Base-by-base conservation (phyloP, 1,140 invertebrate genomes). In the Coboldia fuscipes region DNA sequence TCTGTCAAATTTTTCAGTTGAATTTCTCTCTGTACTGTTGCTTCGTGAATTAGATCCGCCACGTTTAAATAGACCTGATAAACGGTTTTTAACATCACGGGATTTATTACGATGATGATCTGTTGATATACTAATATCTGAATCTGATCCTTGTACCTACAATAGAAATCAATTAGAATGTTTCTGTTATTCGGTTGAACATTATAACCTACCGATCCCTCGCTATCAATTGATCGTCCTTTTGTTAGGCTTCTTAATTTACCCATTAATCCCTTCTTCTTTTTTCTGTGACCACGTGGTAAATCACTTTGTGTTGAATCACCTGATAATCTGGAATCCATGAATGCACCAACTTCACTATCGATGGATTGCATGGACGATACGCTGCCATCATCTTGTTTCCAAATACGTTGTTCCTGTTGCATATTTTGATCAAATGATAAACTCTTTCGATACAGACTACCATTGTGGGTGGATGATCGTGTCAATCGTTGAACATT, bases 171-270 rank as follows among this genome's bases (percentile, higher is more conserved):
- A 23, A 34, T 8, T 21, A 29, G 5, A 29, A 18, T 12, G 8
- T 12, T 17, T 38, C 16, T 16, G 8, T 34, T 3, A n/a, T 21
- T 19, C 12, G 8, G 4, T 16, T 24, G 9, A 32, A 8, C 21
- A 31, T 12, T 20, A 7, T 26, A 28, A 34, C 46, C 41, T 24
- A 56, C 51, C 38, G 51, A 54, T 42, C 48, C 42, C 48, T 54
- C 51, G 46, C 50, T 56, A 43, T 56, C 51, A 43, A 48, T 51
- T 43, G 50, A 51, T 38, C 49, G 48, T 21, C 74, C 69, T 1
- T 81, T 82, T 60, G 86, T 88, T 8, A 79, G 82, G 14, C 88
- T 55, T 41, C 76, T 80, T 32, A 89, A 56, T 58, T 85, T 85
- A 18, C 75, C 76, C 46, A 86, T 79, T 29, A 88, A 54, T 22